Conservation (phyloP, 2,113 vertebrate genomes). For the Hippopotamus amphibius region DNA sequence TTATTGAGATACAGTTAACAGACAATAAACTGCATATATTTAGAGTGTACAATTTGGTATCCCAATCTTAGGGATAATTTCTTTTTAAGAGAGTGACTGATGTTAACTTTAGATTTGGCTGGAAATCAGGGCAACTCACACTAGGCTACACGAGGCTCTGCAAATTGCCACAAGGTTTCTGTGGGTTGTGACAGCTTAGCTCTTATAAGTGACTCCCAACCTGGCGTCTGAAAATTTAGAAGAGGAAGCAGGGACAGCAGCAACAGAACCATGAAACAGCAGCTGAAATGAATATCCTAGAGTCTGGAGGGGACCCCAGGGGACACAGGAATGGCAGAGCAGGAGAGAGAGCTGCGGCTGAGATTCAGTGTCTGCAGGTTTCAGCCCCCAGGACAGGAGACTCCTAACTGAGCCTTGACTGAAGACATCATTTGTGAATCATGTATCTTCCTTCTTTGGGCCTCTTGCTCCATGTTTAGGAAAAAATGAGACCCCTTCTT, state of each 20-base stretch:
- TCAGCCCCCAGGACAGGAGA: neutral
- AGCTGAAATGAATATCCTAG: neutral
- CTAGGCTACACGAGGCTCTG: neutral
- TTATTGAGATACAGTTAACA: no score
- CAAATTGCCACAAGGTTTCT: neutral
- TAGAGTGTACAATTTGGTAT: no score
- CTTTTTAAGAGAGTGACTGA: neutral
- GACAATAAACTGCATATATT: no score
- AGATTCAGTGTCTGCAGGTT: fast-evolving
- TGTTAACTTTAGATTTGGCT: neutral
- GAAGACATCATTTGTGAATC: neutral
- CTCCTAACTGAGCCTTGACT: neutral
- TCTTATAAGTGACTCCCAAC: neutral
- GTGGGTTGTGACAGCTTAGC: neutral
- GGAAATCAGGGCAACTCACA: neutral
- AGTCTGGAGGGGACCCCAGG: neutral
- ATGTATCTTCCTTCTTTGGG: neutral
- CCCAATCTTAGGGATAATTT: neutral
- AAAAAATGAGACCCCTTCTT: neutral
- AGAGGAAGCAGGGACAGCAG: neutral
- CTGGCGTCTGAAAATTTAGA: neutral
- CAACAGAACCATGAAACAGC: neutral
- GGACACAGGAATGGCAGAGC: fast-evolving
- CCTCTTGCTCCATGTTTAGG: neutral
- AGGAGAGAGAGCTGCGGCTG: fast-evolving